Evolutionary conservation across 2,797 vertebrate species (phyloP), one percentile per base, ranked within the genome.

Genomic region (Spheniscus humboldti): DNA sequence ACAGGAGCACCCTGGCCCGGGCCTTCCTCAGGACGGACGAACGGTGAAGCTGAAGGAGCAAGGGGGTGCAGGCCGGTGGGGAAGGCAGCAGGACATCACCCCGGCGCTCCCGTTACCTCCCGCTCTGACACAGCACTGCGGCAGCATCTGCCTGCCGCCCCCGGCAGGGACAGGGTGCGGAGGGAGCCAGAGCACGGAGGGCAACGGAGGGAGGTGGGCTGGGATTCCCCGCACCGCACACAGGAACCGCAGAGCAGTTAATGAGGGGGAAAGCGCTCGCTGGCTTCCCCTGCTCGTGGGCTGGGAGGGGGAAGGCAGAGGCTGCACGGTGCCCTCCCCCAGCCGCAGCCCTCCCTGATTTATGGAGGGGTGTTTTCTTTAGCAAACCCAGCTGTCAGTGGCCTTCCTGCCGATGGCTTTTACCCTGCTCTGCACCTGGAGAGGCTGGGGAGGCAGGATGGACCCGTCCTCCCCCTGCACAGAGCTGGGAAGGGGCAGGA

Each of bases 371-470:
- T 28, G 59, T 53, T 74, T 85, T 50, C 82, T 62, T 43, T 60
- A 86, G 86, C 85, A 56, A 79, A 95, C 33, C 86, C 82, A 92
- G 83, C 81, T 67, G 88, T 72, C 45, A 55, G 75, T 45, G 63
- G 63, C 80, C 57, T 90, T 84, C 80, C 73, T 73, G 62, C 35
- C 11, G 6, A 16, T 17, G 31, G 27, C 9, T 67, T 25, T 48
- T 25, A 28, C 53, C 75, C 39, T 0, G 19, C 48, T 17, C 31
- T 6, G 48, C 69, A 68, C 47, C 67, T 48, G 19, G 66, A 48
- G 53, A 31, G 57, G 43, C 45, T 9, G 33, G 33, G 72, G 56
- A 47, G 55, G 52, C 30, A n/a, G 52, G 16, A 31, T 2, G 3
- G n/a, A 20, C 18, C 53, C 18, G 8, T 23, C 62, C 62, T 18